These are phyloP conservation scores for Nylanderia fulva DNA, from an alignment of 1,140 invertebrate species.

Conservation along the genomic window DNA sequence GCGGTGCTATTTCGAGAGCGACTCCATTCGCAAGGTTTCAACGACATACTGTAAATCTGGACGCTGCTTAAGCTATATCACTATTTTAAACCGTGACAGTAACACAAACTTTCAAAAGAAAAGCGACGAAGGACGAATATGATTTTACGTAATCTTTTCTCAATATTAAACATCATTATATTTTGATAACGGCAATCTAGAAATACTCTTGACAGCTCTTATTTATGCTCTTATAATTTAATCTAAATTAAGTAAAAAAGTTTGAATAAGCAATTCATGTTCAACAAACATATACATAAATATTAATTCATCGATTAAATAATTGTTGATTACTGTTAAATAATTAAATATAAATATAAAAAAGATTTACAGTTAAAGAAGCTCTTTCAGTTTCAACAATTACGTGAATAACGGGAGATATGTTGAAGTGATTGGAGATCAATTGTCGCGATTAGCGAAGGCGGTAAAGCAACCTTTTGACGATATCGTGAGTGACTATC, in stretches of 20 bases:
- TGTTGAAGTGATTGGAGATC: background rate
- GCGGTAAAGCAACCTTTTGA: background rate
- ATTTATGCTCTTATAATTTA: too few species aligned
- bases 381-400: background rate
- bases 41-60: constrained; percentile 50
- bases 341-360: constrained; percentile 11
- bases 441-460: background rate
- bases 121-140: background rate
- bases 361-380: background rate
- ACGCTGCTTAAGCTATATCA: constrained; percentile 4
- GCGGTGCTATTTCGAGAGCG: constrained; percentile 68
- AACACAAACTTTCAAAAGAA: constrained; percentile 27
- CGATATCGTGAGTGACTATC: background rate
- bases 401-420: background rate
- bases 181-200: constrained; percentile 11
- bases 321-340: background rate
- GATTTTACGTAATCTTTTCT: constrained; percentile 35
- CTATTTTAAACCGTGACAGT: constrained; percentile 69
- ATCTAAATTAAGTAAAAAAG: background rate
- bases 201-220: too few species aligned
- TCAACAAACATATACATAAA: background rate
- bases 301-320: background rate
- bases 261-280: background rate
- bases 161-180: constrained; percentile 23
- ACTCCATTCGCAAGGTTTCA: constrained; percentile 36